Evolutionary conservation across 2,113 vertebrate genomes (phyloP), one percentile per base, ranked within the genome.

Genomic region (Ailurus styani): DNA sequence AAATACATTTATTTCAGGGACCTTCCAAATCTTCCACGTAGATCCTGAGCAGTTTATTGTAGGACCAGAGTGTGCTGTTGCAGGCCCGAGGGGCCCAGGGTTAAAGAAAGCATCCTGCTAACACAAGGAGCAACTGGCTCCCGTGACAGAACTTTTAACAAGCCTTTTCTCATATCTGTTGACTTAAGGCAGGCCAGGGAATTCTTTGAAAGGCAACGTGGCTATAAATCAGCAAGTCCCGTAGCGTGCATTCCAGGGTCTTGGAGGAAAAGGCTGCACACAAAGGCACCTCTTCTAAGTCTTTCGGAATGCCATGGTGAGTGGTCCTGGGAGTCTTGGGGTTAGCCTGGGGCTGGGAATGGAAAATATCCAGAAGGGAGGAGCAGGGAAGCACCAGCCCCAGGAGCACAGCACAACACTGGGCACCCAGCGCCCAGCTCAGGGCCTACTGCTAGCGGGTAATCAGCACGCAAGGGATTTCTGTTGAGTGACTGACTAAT

Each of bases 191-290:
- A 95, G 96, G 55, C 96, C 64, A 81, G 82, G 77, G 88, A 88
- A 95, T 92, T 94, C 96, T 97, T 84, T 97, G 95, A 95, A 95
- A 96, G 85, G 93, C 93, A 91, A 54, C 64, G 77, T 57, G 64
- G 89, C 93, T 83, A 93, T 96, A 95, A 97, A 97, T 98, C 97
- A 97, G 91, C 72, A 96, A 91, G 93, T 72, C 57, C 95, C 12
- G 11, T 18, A 87, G 72, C 1, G 5, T 42, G 83, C 93, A 96
- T 94, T 96, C 97, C 82, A 93, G 91, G 93, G 64, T 72, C 85
- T 85, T 37, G 27, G 90, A 77, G 90, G 94, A 85, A 81, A 95
- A 87, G 52, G 29, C 91, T 40, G 50, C 64, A 88, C 34, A 97
- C 97, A 94, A 97, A 92, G 91, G 86, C 94, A 75, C 82, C 37